Conservation (phyloP, 2,888 invertebrate species). For the Axea sp. region DNA sequence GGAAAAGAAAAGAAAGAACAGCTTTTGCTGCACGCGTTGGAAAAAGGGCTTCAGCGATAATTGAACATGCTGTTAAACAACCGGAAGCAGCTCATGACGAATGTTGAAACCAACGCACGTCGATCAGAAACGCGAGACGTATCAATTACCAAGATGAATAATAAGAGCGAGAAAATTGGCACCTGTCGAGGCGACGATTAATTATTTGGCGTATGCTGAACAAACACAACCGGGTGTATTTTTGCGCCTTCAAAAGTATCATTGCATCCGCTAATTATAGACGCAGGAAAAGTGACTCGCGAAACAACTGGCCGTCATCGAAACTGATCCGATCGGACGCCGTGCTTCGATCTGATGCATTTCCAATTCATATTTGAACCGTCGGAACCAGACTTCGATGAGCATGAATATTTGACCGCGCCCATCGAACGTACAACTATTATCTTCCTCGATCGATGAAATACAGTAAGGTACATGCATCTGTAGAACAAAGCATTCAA, state of each 20-base stretch:
- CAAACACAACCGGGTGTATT: constrained; percentile 37
- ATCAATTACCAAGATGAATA: constrained; percentile 39
- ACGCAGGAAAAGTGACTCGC: constrained; percentile 46
- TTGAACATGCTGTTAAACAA: too few relatives aligned
- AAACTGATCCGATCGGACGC: constrained; percentile 17
- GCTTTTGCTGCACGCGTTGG: too few relatives aligned
- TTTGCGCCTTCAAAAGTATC: constrained; percentile 42
- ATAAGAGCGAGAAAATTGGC: constrained; percentile 40
- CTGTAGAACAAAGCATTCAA: too few relatives aligned
- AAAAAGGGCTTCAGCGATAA: too few relatives aligned
- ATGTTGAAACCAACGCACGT: not conserved
- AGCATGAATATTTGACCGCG: constrained; percentile 29
- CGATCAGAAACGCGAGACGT: constrained; percentile 2
- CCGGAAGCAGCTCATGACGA: not conserved
- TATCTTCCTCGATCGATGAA: too few relatives aligned
- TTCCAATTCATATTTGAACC: constrained; percentile 5
- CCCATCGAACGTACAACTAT: constrained; percentile 19
- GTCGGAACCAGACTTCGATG: constrained; percentile 6
- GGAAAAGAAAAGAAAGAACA: too few relatives aligned
- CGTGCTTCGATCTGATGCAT: too few relatives aligned
- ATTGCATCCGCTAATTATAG: constrained; percentile 35
- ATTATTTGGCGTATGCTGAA: constrained; percentile 49
- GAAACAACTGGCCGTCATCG: constrained; percentile 26
- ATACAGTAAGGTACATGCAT: too few relatives aligned
- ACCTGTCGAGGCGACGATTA: constrained; percentile 40